Conservation (phyloP, 1,140 invertebrate species). For the Apolygus lucorum region DNA sequence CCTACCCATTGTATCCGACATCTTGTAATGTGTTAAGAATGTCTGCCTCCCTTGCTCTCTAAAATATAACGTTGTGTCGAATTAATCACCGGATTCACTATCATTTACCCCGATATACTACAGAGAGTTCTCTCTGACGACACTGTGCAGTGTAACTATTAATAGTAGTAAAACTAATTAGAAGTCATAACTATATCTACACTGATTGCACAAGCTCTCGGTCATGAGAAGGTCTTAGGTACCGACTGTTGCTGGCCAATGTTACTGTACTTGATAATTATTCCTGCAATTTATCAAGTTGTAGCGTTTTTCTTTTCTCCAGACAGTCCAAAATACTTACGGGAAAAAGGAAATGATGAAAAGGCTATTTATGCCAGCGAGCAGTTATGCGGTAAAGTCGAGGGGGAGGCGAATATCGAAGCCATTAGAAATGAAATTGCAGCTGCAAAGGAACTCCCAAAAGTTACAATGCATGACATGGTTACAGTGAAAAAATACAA, state of each 20-base stretch:
- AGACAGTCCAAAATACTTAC: conserved; percentile 80
- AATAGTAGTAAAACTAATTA: no score
- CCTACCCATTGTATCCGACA: no score
- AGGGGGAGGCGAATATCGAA: conserved; percentile 75
- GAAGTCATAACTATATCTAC: conserved; percentile 82
- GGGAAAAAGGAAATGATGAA: conserved; percentile 60
- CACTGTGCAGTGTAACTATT: no score
- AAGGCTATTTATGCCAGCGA: conserved; percentile 49
- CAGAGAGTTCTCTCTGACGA: no score
- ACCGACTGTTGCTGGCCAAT: conserved; percentile 55
- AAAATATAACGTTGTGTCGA: no score
- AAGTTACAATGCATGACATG: conserved; percentile 60
- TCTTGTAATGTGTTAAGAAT: no score
- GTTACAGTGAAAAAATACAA: conserved; percentile 57
- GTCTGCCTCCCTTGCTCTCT: no score
- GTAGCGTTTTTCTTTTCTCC: conserved; percentile 71
- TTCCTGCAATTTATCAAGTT: conserved; percentile 67
- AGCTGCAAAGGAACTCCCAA: conserved; percentile 58
- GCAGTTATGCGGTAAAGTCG: conserved; percentile 62
- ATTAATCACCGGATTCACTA: no score
- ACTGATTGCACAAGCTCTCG: conserved; percentile 68
- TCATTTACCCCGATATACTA: no score
- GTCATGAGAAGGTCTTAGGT: conserved; percentile 58
- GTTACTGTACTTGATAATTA: conserved; percentile 56
- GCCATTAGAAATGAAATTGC: conserved; percentile 74